Evolutionary conservation across 53 echinoderm and acorn worm genomes (phyloP), one percentile per base, ranked within the genome.

Genomic region (Paelopatides confundens): DNA sequence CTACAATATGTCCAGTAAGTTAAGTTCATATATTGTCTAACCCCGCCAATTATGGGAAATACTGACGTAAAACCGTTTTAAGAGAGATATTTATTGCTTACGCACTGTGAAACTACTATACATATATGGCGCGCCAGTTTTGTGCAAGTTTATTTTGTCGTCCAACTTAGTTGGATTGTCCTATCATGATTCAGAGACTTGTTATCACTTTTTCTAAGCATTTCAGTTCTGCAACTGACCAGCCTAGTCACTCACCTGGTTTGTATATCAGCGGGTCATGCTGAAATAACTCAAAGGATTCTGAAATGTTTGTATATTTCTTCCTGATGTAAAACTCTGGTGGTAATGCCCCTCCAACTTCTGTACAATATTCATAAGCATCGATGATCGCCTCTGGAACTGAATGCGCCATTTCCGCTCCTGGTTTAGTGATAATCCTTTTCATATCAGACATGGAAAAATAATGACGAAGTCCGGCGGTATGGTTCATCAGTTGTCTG

Each of bases 381-480:
- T 74, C 74, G 7, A 39, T 17, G 38, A 40, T 74, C 43, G 74
- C 38, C 4, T 36, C 40, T 13, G 74, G 74, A 18, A 69, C 12
- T 3, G 40, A 18, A 29, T 33, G 39, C 3, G 74, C 24, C n/a
- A 24, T 3, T 7, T 23, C 46, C 21, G 9, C 74, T 74, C 40
- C 28, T 12, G 74, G 9, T 5, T 27, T 74, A 12, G 38, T 21
- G n/a, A n/a, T 13, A 74, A 40, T n/a, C 24, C 9, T n/a, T 43
- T 5, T 39, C 35, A 26, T 13, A 24, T 37, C 40, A 23, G n/a
- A 74, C 3, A n/a, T 6, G 39, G 47, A 6, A 24, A 27, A 27
- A 46, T 74, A 74, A 74, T 74, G 74, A 74, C 74, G 74, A 27
- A 74, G 39, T 46, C 74, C 74, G 23, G 74, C 39, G n/a, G 47